These are phyloP conservation scores for Microctenopoma lineatum DNA, from an alignment of 2,797 vertebrate species.

Conservation along the genomic window DNA sequence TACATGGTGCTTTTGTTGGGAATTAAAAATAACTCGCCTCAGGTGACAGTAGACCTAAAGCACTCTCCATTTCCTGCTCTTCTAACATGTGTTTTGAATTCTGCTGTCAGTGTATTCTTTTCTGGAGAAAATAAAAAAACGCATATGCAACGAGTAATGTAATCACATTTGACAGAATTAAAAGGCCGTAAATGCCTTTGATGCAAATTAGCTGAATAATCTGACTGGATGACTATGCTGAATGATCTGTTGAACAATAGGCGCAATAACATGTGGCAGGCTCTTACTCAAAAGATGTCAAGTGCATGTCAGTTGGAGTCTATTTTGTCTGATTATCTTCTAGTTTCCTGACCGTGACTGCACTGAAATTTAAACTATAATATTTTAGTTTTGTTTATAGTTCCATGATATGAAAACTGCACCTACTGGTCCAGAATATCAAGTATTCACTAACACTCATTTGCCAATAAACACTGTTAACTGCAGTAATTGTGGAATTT, in stretches of 20 bases:
- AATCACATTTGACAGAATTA: constrained; percentile 59
- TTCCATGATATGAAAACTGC: constrained; percentile 11
- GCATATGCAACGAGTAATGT: constrained; percentile 36
- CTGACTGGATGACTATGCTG: constrained; percentile 23
- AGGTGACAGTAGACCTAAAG: constrained; percentile 69
- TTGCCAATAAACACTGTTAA: constrained; percentile 44
- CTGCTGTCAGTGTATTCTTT: constrained; percentile 44
- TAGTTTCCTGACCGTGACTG: constrained; percentile 13
- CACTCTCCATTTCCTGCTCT: constrained; percentile 39
- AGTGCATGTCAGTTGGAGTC: constrained; percentile 21
- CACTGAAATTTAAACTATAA: constrained; percentile 14
- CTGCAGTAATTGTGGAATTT: constrained; percentile 65
- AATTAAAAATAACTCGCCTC: constrained; percentile 77
- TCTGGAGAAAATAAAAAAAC: neutral
- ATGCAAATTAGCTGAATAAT: constrained; percentile 50
- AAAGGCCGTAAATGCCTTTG: constrained; percentile 50
- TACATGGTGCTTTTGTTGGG: constrained; percentile 64
- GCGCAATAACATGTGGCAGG: constrained; percentile 30
- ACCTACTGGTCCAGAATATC: constrained; percentile 2
- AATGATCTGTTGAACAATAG: constrained; percentile 41
- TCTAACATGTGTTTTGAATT: constrained; percentile 61
- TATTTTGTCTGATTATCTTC: constrained; percentile 21
- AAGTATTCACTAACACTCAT: constrained; percentile 20
- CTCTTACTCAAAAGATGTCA: constrained; percentile 7
- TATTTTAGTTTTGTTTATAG: constrained; percentile 1